Evolutionary conservation across 2,797 vertebrate species (phyloP), one percentile per base, ranked within the genome.

Genomic region (Delichon dasypus): DNA sequence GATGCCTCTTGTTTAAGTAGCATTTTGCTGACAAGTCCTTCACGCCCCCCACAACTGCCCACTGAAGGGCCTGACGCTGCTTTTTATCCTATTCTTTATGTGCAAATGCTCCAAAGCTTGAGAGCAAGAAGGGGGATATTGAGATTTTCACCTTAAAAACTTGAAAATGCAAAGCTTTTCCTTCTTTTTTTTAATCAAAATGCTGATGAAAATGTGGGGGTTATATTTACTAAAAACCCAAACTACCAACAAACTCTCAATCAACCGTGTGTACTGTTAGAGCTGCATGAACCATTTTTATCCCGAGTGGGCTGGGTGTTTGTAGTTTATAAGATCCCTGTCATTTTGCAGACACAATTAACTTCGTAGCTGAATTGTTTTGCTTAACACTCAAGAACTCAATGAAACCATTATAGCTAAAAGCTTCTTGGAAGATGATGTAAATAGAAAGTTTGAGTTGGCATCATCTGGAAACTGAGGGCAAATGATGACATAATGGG

Each of bases 321-420:
- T 90, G 86, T 84, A 58, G 81, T 85, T 94, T 83, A 50, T 89
- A 73, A 85, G 71, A 79, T 89, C 92, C 71, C 81, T 95, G 85
- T 91, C 94, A 78, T 85, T 91, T 90, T 81, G 57, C 66, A 93
- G 79, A 92, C 75, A 90, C 75, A 82, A 92, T 85, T 94, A 90
- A 85, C 89, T 90, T 89, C 7, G 7, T 80, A 67, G 36, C 62
- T 75, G 29, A 19, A 92, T 96, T 96, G 82, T 93, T 95, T 84
- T 86, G 54, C 94, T 78, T 83, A 93, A 67, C 85, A 84, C 55
- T 57, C 42, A 85, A 81, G 68, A 96, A 81, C 45, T 91, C 89
- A 88, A 55, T 80, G 86, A 77, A 93, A 65, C 71, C 10, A 7
- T 84, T 92, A 80, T 8, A 94, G 50, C 34, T 90, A 48, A 78